Evolutionary conservation across 2,888 invertebrate genomes (phyloP), one percentile per base, ranked within the genome.

Genomic region (Eurytoma adleriae): DNA sequence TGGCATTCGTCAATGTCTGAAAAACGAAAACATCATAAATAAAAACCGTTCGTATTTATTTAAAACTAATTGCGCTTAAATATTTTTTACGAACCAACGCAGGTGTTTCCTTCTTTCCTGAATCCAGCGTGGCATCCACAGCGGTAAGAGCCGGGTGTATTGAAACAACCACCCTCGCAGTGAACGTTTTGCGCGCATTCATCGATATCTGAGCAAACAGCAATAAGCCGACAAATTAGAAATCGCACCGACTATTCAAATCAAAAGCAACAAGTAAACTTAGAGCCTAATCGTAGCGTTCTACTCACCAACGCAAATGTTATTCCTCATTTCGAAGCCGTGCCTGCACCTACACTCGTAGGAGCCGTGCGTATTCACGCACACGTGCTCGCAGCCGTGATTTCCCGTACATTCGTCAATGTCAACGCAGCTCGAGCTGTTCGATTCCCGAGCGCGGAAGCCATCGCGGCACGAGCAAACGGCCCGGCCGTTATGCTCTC

Each of bases 131-230:
- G 85, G 78, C 91, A 90, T 4, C 67, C 86, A 83, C 92, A 92
- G 62, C 89, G 88, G 82, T 89, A 91, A 61, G 91, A 90, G 1
- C 92, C 92, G 57, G 91, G 88, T 0, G 91, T 90, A 80, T 92
- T 92, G 80, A 91, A 85, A 84, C 92, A 92, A 78, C 88, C 84
- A 72, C 92, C 91, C n/a, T 91, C 90, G 80, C 92, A 92, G 0
- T 88, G 89, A 50, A 91, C 86, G 27, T 80, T 62, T 2, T 66
- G 86, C 13, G 85, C 83, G 80, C 91, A 92, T 82, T 92, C 91
- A 83, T 92, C 91, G 16, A 91, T 85, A 82, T 92, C 91, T 72
- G 84, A 92, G 10, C 40, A 93, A 20, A 57, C 82, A 16, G 83
- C 81, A 1, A 10, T 67, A 67, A 27, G 10, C 40, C 4, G 10